Base-by-base conservation (phyloP, 2,888 invertebrate genomes). In the Drosophila affinis region DNA sequence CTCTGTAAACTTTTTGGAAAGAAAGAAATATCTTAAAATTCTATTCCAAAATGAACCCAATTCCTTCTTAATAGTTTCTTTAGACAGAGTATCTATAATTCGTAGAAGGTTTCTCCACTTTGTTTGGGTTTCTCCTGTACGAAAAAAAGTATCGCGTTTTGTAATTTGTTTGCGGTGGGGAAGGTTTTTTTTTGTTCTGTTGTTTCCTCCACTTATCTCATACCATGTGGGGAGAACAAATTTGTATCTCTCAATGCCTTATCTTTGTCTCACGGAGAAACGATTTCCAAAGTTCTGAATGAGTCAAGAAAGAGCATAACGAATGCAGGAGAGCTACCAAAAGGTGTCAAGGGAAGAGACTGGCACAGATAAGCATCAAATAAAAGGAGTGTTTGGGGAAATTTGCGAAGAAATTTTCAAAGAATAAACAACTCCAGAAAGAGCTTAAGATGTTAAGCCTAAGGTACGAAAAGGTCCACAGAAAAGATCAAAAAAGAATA, bases 241-340 rank as follows among this genome's bases (percentile, higher is more conserved):
- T 48, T 69, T 55, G 46, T 74, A 60, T 70, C 64, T 72, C 52
- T 67, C 21, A 87, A 79, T 87, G 79, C 72, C 57, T 87, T 81
- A 81, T 81, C 81, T 82, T 81, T 81, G 87, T 81, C 76, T 55
- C 46, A 58, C 61, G 46, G 51, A 34, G 51, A 24, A 61, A 48
- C 46, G 49, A 48, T 71, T 71, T 59, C 39, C 9, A 48, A 29
- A 46, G 48, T 21, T 39, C 49, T 9, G 44, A 59, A 39, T 60
- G 72, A 60, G 44, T 48, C 55, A 49, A 21, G 9, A 29, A 9
- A 9, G 0, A 21, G 27, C 34, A 44, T 45, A 18, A 2, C 10
- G 14, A 21, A 34, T n/a, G 24, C 24, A 24, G 29, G 14, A 9
- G 57, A 47, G 57, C 39, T 47, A n/a, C 46, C 29, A 7, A 12